Evolutionary conservation across 2,888 invertebrate genomes (phyloP), one percentile per base, ranked within the genome.

Genomic region (Stomorhina lunata): DNA sequence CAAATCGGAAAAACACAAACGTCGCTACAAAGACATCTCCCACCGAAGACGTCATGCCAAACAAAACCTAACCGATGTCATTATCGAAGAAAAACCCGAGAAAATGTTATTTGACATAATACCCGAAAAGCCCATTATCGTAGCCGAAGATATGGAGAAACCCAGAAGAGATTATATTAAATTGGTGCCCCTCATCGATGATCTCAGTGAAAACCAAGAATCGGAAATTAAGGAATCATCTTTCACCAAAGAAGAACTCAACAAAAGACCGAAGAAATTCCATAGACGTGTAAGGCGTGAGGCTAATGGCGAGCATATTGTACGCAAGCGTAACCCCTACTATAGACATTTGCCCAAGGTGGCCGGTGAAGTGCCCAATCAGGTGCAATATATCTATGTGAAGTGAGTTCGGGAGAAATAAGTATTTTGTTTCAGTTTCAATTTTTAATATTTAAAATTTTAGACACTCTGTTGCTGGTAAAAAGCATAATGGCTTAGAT

Each of bases 21-120:
- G 85, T 57, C 85, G 86, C 29, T 87, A 86, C 63, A 86, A 86
- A 73, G 86, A 86, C 6, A 83, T 85, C 4, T 68, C 83, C 3
- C 85, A 86, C 25, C 86, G 86, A 1, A 86, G 87, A 65, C 88
- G 86, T 37, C 86, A 85, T 27, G 83, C 75, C 2, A 45, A 83
- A 75, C 81, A 27, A 37, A 61, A 27, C 69, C 83, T 37, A 73
- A 85, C 53, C 72, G 85, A 63, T 85, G 79, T 82, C 80, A 83
- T 61, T 61, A 84, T 81, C 9, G 66, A 66, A 12, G 66, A 85
- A 0, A 85, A 87, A 43, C 85, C 86, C 12, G 88, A 88, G 32
- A 88, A 87, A 79, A 87, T 90, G 2, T 84, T 85, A 6, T 90
- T 90, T 32, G 90, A 90, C 69, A 85, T 89, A 15, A 79, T 88